Percentiles rank a stretch among this genome's conserved stretches.
phyloP scores from a whole-genome alignment of 2,888 invertebrate species.

The Ormia ochracea region DNA sequence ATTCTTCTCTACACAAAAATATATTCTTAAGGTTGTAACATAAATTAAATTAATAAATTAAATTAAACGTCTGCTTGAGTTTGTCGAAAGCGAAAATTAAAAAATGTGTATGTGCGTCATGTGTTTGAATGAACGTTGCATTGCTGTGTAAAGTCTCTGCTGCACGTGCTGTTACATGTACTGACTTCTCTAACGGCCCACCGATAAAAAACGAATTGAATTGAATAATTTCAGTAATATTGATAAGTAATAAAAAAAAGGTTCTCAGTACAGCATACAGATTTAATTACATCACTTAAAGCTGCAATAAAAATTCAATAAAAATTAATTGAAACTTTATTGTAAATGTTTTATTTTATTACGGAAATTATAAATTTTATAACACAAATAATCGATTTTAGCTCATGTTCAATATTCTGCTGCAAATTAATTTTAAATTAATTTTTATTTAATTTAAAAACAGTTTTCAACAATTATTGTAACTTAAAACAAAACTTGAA shows the following conservation, averaged over 20 bases:
- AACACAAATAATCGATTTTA: too few relatives aligned
- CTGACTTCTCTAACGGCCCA: constrained; percentile 10
- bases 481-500: too few relatives aligned
- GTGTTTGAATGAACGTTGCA: too few relatives aligned
- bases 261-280: neutral
- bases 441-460: too few relatives aligned
- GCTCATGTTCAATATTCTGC: too few relatives aligned
- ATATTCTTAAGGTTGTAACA: constrained; percentile 4
- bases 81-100: constrained; percentile 7
- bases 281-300: constrained; percentile 1
- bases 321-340: neutral
- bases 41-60: constrained; percentile 31
- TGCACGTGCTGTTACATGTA: too few relatives aligned
- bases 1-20: neutral
- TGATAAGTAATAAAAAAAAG: neutral
- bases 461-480: too few relatives aligned
- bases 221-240: constrained; percentile 7
- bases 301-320: neutral
- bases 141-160: too few relatives aligned
- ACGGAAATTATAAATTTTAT: too few relatives aligned
- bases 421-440: too few relatives aligned
- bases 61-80: neutral
- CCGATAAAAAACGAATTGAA: constrained; percentile 20
- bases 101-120: too few relatives aligned
- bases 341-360: constrained; percentile 1